Evolutionary conservation across 2,888 invertebrate genomes (phyloP).

Genomic region (Cecidostiba fungosa): DNA sequence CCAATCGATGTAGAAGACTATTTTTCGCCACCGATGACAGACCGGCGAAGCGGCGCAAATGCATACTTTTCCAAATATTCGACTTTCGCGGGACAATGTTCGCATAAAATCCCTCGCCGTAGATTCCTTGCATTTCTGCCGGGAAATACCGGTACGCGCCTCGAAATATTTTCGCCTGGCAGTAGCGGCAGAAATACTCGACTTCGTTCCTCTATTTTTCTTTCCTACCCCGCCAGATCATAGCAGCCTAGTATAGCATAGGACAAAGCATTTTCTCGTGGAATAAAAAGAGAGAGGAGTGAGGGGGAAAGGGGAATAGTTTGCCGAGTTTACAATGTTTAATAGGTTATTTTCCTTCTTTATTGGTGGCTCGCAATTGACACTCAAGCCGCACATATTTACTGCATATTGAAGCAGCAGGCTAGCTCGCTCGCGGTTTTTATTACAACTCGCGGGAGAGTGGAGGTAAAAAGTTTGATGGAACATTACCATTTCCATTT

Average conservation of each 20-base stretch:
- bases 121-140: constrained; percentile 23
- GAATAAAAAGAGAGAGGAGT: background rate
- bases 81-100: background rate
- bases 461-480: background rate
- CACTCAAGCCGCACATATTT: constrained; percentile 16
- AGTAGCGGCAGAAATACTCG: background rate
- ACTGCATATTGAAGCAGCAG: constrained; percentile 21
- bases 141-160: constrained; percentile 30
- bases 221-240: background rate
- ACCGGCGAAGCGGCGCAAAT: constrained; percentile 20
- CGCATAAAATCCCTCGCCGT: constrained; percentile 23
- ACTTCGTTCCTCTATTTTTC: background rate
- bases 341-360: constrained; percentile 26
- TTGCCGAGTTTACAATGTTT: constrained; percentile 30
- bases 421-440: background rate
- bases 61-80: constrained; percentile 38
- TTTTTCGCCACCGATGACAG: background rate
- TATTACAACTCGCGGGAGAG: background rate
- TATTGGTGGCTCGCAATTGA: constrained; percentile 22
- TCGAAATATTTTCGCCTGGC: constrained; percentile 39
- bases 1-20: constrained; percentile 38
- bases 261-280: background rate
- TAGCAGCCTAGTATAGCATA: background rate
- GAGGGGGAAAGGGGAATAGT: background rate
- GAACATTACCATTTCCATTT: constrained; percentile 1